Evolutionary conservation across 2,797 vertebrate genomes (phyloP).

Genomic region (Diceros bicornis): DNA sequence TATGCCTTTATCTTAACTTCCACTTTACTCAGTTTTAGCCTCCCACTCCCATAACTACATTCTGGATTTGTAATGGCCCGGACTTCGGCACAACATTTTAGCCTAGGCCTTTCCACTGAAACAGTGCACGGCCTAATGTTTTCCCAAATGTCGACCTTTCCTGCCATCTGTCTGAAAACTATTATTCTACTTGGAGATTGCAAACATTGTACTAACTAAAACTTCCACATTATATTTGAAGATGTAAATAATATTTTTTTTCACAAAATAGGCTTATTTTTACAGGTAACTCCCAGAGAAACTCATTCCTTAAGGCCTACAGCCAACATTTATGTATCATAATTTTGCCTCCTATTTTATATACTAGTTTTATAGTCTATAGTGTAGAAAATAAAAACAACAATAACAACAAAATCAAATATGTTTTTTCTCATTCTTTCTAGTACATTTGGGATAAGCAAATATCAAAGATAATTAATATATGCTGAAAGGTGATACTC

Average conservation of each 20-base stretch:
- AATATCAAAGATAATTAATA: slow-evolving; percentile 68
- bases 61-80: neutral
- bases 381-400: slow-evolving; percentile 65
- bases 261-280: slow-evolving; percentile 12
- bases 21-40: neutral
- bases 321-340: slow-evolving; percentile 22
- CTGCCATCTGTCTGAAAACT: slow-evolving; percentile 36
- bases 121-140: neutral
- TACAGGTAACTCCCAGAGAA: neutral
- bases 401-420: slow-evolving; percentile 37
- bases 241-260: slow-evolving; percentile 1
- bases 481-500: neutral
- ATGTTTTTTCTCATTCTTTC: slow-evolving; percentile 47
- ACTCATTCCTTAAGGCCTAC: neutral
- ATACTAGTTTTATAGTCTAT: slow-evolving; percentile 58
- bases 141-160: slow-evolving; percentile 54
- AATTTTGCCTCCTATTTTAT: slow-evolving; percentile 70
- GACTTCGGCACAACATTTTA: neutral
- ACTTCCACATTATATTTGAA: slow-evolving; percentile 11
- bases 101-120: neutral
- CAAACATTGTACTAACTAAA: slow-evolving; percentile 39
- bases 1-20: neutral
- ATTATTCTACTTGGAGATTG: neutral
- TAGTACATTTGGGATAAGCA: slow-evolving; percentile 56
- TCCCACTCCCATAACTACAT: neutral